Evolutionary conservation across 2,113 vertebrate species (phyloP).

Genomic region (Corydoras maculifer): DNA sequence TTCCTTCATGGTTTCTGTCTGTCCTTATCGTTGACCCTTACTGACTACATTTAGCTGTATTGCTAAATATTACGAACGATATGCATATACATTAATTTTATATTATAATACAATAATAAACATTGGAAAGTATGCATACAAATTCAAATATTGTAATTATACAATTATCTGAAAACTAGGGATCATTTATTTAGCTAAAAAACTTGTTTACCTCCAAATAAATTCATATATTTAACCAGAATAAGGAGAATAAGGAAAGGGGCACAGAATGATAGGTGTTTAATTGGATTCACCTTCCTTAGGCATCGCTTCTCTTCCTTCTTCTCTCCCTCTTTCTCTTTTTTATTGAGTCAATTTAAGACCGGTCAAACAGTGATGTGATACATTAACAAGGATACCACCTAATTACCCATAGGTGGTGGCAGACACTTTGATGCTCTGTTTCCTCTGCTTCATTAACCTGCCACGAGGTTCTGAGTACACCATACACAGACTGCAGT

Average conservation of each 20-base stretch:
- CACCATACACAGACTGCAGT: background rate
- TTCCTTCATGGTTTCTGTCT: too few species aligned
- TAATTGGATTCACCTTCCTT: slow-evolving; percentile 36
- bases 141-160: too few species aligned
- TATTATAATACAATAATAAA: too few species aligned
- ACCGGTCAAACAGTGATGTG: slow-evolving; percentile 49
- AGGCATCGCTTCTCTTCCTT: slow-evolving; percentile 32
- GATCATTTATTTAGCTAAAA: too few species aligned
- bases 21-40: too few species aligned
- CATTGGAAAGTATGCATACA: too few species aligned
- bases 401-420: slow-evolving; percentile 57
- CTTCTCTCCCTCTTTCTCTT: slow-evolving; percentile 8
- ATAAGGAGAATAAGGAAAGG: slow-evolving; percentile 4
- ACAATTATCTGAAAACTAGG: too few species aligned
- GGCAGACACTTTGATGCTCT: slow-evolving; percentile 53
- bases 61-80: too few species aligned
- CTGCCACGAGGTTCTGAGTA: slow-evolving; percentile 43
- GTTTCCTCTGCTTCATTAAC: slow-evolving; percentile 48
- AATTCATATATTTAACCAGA: too few species aligned
- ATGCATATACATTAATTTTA: too few species aligned
- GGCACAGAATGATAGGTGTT: slow-evolving; percentile 25
- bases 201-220: too few species aligned
- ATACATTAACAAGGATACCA: slow-evolving; percentile 53
- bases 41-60: too few species aligned
- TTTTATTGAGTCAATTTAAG: slow-evolving; percentile 28